Conservation (phyloP, 2,888 invertebrate species). For the Ophioninae sp. region DNA sequence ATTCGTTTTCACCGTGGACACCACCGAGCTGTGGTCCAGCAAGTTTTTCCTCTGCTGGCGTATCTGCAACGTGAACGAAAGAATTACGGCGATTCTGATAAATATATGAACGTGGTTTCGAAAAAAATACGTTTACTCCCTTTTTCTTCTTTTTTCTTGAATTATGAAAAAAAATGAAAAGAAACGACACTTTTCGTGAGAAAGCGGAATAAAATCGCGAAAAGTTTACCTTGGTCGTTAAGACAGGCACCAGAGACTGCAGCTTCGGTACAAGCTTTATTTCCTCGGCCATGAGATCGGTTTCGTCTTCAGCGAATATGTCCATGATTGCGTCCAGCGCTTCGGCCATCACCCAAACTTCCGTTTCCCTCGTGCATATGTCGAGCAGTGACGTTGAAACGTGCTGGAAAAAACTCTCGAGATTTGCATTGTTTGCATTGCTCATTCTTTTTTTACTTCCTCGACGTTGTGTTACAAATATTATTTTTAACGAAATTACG, state of each 20-base stretch:
- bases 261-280: constrained; percentile 86
- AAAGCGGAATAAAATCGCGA: neutral
- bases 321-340: constrained; percentile 89
- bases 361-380: constrained; percentile 83
- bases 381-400: constrained; percentile 85
- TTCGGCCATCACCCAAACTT: constrained; percentile 89
- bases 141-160: too few species aligned
- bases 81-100: neutral
- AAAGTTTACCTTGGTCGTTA: constrained; percentile 85
- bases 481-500: too few species aligned
- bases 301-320: constrained; percentile 89
- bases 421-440: neutral
- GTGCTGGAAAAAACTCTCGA: constrained; percentile 60
- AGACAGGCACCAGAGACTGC: constrained; percentile 83
- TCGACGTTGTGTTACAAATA: neutral
- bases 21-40: constrained; percentile 87
- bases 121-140: too few species aligned
- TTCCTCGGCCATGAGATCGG: constrained; percentile 85
- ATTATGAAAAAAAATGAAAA: too few species aligned
- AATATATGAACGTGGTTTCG: neutral
- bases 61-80: constrained; percentile 81
- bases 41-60: constrained; percentile 85
- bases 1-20: constrained; percentile 87
- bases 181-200: neutral
- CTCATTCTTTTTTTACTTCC: neutral